These are phyloP conservation scores for Matsumurasca onukii DNA, from an alignment of 1,140 invertebrate genomes.

Conservation along the genomic window DNA sequence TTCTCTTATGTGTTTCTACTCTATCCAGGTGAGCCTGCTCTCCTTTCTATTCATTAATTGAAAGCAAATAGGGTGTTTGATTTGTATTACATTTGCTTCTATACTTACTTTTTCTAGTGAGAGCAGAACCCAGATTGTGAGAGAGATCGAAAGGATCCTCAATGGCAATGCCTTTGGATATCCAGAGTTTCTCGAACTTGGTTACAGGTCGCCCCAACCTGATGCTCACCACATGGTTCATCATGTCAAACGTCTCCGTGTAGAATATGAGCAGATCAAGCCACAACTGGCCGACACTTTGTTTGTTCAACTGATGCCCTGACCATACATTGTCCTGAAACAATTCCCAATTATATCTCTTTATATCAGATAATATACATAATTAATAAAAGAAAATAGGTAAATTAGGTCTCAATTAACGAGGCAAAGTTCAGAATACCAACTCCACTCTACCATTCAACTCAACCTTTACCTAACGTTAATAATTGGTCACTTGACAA, in stretches of 20 bases:
- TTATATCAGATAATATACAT: no score
- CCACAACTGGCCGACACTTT: conserved; percentile 57
- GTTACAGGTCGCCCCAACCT: conserved; percentile 51
- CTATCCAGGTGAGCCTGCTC: no score
- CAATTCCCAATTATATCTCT: no score
- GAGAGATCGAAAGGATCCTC: conserved; percentile 64
- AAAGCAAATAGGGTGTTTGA: no score
- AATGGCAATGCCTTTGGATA: conserved; percentile 56
- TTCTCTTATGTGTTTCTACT: no score
- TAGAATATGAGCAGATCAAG: conserved; percentile 58
- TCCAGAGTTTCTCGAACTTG: conserved; percentile 61
- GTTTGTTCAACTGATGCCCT: conserved; percentile 49
- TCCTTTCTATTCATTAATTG: no score
- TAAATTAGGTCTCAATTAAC: no score
- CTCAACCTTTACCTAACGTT: no score
- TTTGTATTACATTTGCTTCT: background rate
- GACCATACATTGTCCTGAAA: conserved; percentile 18
- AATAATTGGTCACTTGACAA: no score
- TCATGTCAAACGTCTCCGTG: conserved; percentile 57
- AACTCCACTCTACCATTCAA: no score
- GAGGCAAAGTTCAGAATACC: no score
- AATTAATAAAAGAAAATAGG: no score
- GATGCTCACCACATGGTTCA: conserved; percentile 57
- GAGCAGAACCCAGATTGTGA: conserved; percentile 60
- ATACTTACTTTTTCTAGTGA: conserved; percentile 53